Conservation (phyloP, 2,888 invertebrate species). For the Tetramorium bicarinatum region DNA sequence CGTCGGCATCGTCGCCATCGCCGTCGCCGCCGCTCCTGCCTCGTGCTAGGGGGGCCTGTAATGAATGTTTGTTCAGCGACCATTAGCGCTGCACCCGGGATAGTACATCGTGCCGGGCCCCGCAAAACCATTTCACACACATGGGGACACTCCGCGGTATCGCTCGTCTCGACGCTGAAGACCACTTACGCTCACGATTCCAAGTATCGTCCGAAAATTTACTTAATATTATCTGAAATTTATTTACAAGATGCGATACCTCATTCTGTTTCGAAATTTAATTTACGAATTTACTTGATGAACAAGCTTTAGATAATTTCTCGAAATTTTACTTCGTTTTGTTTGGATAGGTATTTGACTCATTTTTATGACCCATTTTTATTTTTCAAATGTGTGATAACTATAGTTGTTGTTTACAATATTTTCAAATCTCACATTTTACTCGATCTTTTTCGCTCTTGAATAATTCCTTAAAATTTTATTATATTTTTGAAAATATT, state of each 20-base stretch:
- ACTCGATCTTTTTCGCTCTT: neutral
- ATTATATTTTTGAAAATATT: neutral
- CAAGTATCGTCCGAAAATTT: conserved; percentile 3
- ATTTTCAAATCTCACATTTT: neutral
- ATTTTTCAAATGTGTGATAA: neutral
- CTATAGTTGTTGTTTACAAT: neutral
- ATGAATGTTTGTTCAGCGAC: conserved; percentile 86
- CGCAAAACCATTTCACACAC: conserved; percentile 83
- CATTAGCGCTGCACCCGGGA: conserved; percentile 81
- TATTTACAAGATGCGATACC: neutral
- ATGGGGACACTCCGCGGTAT: conserved; percentile 75
- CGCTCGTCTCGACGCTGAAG: conserved; percentile 66
- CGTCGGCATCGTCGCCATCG: conserved; percentile 76
- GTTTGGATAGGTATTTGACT: neutral
- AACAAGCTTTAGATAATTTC: neutral
- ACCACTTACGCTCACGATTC: conserved; percentile 69
- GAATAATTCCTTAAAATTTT: neutral
- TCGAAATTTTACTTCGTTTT: neutral
- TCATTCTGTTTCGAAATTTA: neutral
- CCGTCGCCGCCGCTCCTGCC: conserved; percentile 65
- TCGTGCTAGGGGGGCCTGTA: conserved; percentile 79
- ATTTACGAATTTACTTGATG: neutral
- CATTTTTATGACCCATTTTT: neutral
- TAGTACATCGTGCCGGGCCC: conserved; percentile 68
- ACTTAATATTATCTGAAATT: neutral